Evolutionary conservation across 2,113 vertebrate genomes (phyloP).

Genomic region (Cheilinus undulatus): DNA sequence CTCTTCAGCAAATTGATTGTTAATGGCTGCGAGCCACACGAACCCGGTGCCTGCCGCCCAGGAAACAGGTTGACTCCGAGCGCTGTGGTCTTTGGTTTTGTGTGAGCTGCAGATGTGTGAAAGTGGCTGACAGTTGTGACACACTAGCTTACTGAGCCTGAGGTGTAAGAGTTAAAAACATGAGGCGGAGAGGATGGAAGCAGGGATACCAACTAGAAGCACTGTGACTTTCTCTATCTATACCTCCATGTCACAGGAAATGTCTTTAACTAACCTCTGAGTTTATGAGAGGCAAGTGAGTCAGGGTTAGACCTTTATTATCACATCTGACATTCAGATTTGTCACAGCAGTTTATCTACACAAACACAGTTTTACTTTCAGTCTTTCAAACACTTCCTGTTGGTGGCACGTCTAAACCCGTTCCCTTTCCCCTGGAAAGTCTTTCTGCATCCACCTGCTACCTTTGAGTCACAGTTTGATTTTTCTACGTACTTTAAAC

Average conservation of each 20-base stretch:
- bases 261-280: background rate
- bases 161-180: background rate
- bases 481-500: background rate
- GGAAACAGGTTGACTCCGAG: slow-evolving; percentile 4
- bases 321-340: background rate
- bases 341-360: background rate
- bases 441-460: background rate
- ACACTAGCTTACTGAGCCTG: slow-evolving; percentile 1
- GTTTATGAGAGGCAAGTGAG: background rate
- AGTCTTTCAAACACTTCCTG: background rate
- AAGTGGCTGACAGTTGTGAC: slow-evolving; percentile 19
- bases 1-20: slow-evolving; percentile 2
- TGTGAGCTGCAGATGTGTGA: slow-evolving; percentile 34
- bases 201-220: slow-evolving; percentile 1
- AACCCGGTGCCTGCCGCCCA: background rate
- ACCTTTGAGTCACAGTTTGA: background rate
- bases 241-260: background rate
- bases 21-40: background rate
- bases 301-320: background rate
- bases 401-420: background rate
- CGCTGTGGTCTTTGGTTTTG: background rate
- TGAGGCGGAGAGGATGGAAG: background rate
- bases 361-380: background rate
- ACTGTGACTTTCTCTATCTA: slow-evolving; percentile 10
- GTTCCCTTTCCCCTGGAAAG: background rate